Percentiles rank a stretch among this genome's conserved stretches.
Conservation (phyloP, 2,113 vertebrate genomes). For the Otocyon megalotis region DNA sequence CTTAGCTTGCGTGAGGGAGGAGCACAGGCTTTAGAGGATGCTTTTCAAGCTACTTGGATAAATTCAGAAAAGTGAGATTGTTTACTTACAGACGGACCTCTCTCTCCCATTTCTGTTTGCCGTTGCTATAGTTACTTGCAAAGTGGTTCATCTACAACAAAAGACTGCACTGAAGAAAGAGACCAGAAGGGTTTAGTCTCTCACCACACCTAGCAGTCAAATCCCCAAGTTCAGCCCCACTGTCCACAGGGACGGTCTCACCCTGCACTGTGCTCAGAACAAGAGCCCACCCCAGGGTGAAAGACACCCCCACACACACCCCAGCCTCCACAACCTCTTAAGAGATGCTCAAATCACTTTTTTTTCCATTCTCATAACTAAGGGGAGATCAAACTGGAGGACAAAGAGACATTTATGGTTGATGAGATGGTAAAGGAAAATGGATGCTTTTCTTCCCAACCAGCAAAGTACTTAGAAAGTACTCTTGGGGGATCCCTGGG, state of each 20-base stretch:
- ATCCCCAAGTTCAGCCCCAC: background rate
- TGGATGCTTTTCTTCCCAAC: background rate
- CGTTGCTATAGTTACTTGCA: background rate
- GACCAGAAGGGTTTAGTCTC: background rate
- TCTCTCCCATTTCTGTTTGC: background rate
- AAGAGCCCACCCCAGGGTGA: background rate
- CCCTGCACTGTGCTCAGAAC: background rate
- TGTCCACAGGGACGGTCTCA: background rate
- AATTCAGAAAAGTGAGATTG: background rate
- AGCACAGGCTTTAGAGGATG: background rate
- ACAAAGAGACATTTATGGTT: background rate
- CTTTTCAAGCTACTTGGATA: background rate
- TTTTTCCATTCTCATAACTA: background rate
- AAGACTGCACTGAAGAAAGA: background rate
- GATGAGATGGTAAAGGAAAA: background rate
- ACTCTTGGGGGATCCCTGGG: background rate
- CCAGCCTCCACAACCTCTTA: background rate
- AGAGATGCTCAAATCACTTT: background rate
- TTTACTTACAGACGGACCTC: background rate
- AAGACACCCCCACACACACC: no score
- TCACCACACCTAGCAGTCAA: background rate
- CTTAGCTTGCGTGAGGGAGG: background rate
- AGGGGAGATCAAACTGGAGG: background rate
- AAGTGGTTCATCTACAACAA: background rate
- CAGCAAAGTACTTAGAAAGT: background rate